Evolutionary conservation across 2,888 invertebrate species (phyloP).

Genomic region (Prostheceraeus crozeri): DNA sequence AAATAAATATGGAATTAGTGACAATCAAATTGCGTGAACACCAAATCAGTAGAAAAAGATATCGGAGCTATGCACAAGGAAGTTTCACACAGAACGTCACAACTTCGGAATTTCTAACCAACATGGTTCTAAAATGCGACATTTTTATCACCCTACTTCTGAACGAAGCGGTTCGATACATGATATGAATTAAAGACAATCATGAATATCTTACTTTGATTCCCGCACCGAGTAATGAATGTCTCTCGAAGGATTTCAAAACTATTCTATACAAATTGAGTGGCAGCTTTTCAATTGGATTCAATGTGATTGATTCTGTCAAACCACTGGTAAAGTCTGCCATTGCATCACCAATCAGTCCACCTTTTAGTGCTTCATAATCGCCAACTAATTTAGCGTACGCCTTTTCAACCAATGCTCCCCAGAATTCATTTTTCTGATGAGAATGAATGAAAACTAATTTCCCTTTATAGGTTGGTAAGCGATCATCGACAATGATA

Average conservation of each 20-base stretch:
- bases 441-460: constrained; percentile 59
- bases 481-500: constrained; percentile 64
- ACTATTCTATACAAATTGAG: constrained; percentile 48
- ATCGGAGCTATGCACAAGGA: too few species aligned
- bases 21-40: too few species aligned
- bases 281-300: neutral
- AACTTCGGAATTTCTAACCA: too few species aligned
- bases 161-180: too few species aligned
- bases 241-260: constrained; percentile 49
- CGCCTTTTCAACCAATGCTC: constrained; percentile 61
- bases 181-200: too few species aligned
- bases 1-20: too few species aligned
- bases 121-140: too few species aligned
- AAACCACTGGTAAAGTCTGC: constrained; percentile 81
- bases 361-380: constrained; percentile 92
- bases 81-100: too few species aligned
- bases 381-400: constrained; percentile 70
- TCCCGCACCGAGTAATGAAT: constrained; percentile 49
- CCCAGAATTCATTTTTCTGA: constrained; percentile 61
- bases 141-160: too few species aligned
- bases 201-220: constrained; percentile 50
- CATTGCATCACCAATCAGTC: constrained; percentile 94
- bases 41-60: too few species aligned
- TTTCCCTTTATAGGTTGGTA: constrained; percentile 57
- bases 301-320: constrained; percentile 72